Percentiles rank a stretch among this genome's conserved stretches.
phyloP scores from a whole-genome alignment of 2,113 vertebrate genomes.

The Phodopus roborovskii region DNA sequence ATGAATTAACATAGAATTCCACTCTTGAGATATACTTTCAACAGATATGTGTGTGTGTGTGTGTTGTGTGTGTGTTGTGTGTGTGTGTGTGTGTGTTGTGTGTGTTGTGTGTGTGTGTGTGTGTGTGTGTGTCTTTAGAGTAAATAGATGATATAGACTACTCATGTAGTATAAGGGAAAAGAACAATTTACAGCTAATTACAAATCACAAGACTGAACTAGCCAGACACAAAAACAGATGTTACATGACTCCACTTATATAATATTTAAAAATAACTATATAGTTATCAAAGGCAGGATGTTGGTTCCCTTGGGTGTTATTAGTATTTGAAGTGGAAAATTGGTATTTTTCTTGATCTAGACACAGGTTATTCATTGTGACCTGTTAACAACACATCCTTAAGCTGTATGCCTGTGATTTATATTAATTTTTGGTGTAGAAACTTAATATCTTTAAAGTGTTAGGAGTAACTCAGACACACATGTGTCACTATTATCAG shows the following conservation, averaged over 20 bases:
- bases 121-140: not conserved
- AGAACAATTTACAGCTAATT: not conserved
- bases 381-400: conserved; percentile 43
- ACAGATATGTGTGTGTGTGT: not conserved
- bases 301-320: not conserved
- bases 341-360: not conserved
- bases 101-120: conserved; percentile 34
- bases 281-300: not conserved
- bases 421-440: not conserved
- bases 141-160: conserved; percentile 30
- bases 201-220: conserved; percentile 14
- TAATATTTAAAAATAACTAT: conserved; percentile 27
- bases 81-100: no score
- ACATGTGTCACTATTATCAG: not conserved
- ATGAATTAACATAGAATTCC: not conserved
- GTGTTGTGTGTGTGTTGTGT: no score
- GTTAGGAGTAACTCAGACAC: not conserved
- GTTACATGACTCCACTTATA: not conserved
- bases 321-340: conserved; percentile 36
- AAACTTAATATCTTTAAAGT: conserved; percentile 52
- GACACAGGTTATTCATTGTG: not conserved
- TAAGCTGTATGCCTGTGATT: not conserved
- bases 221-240: not conserved
- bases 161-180: conserved; percentile 5
- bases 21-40: conserved; percentile 6